Conservation (phyloP, 1,140 invertebrate species). For the Trachelipus rathkii region DNA sequence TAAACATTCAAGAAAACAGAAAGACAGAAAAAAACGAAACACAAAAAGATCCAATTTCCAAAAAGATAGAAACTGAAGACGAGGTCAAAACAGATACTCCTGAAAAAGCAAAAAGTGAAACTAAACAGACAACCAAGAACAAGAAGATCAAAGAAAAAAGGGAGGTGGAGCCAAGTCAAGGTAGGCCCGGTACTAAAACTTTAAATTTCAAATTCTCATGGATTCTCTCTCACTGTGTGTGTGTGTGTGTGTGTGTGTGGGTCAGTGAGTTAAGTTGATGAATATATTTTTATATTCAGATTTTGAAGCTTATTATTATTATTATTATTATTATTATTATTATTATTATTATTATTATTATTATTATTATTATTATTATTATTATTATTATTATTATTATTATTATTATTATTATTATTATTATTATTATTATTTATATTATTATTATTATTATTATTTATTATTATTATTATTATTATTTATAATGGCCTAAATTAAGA, state of each 20-base stretch:
- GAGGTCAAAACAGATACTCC: too few relatives aligned
- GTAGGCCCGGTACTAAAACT: too few relatives aligned
- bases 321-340: slow-evolving; percentile 22
- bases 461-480: not conserved
- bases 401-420: slow-evolving; percentile 16
- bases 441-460: not conserved
- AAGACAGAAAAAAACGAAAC: too few relatives aligned
- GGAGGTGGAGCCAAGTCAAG: too few relatives aligned
- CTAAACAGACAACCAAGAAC: not conserved
- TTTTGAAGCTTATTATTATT: slow-evolving; percentile 22
- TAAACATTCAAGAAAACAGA: slow-evolving; percentile 7
- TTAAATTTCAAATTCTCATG: not conserved
- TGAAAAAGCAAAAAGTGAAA: not conserved
- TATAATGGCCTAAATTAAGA: too few relatives aligned
- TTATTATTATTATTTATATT: slow-evolving; percentile 1
- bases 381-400: slow-evolving; percentile 9
- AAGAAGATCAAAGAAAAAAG: not conserved
- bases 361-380: slow-evolving; percentile 19
- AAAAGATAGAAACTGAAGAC: too few relatives aligned
- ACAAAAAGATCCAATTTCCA: not conserved
- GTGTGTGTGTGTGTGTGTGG: too few relatives aligned
- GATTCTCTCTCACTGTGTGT: too few relatives aligned
- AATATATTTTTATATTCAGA: too few relatives aligned
- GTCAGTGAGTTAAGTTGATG: too few relatives aligned
- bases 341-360: slow-evolving; percentile 6